phyloP scores from a whole-genome alignment of 2,797 vertebrate genomes.

The Austrolebias charrua region DNA sequence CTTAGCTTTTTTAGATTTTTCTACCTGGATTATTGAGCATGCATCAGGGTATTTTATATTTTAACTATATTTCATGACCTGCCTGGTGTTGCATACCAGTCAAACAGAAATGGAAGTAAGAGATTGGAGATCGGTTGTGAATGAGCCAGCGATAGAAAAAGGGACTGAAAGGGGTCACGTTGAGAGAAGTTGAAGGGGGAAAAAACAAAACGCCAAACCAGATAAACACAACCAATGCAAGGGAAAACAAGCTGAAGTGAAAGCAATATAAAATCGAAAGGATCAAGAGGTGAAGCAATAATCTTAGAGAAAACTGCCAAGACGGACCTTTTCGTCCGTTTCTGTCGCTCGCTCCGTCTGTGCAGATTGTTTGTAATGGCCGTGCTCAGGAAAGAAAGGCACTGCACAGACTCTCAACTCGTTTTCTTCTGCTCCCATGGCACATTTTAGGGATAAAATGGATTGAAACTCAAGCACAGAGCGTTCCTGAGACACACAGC shows the following conservation, averaged over 20 bases:
- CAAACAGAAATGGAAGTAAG: slow-evolving; percentile 35
- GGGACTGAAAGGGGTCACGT: slow-evolving; percentile 13
- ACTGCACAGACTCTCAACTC: slow-evolving; percentile 45
- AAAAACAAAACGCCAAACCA: slow-evolving; percentile 25
- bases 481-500: slow-evolving; percentile 53
- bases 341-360: slow-evolving; percentile 46
- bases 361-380: slow-evolving; percentile 58
- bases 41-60: too few species aligned
- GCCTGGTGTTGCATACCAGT: slow-evolving; percentile 22
- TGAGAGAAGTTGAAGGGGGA: slow-evolving; percentile 10
- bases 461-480: slow-evolving; percentile 58
- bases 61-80: slow-evolving; percentile 21
- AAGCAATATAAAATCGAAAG: slow-evolving; percentile 40
- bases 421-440: slow-evolving; percentile 62
- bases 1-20: too few species aligned
- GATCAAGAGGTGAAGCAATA: slow-evolving; percentile 59
- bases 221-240: slow-evolving; percentile 7
- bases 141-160: slow-evolving; percentile 1
- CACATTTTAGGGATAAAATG: slow-evolving; percentile 63
- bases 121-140: slow-evolving; percentile 17
- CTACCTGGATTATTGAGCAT: too few species aligned
- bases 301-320: slow-evolving; percentile 42
- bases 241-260: slow-evolving; percentile 22
- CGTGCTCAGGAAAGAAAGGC: slow-evolving; percentile 42
- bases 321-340: slow-evolving; percentile 38